Conservation (phyloP, 2,888 invertebrate species). For the Kryphioiulus occultus region DNA sequence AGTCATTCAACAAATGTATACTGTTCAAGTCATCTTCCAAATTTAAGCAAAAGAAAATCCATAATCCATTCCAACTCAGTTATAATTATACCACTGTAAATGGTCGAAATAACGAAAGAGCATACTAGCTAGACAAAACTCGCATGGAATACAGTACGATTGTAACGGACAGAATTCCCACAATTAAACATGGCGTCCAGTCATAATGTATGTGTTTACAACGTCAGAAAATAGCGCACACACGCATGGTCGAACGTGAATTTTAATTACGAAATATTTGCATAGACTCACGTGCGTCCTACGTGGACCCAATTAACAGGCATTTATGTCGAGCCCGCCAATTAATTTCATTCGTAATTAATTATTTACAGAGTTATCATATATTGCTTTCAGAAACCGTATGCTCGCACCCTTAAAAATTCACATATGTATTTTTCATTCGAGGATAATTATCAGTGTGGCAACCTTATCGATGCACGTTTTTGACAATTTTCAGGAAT, state of each 20-base stretch:
- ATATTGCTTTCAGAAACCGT: slow-evolving; percentile 14
- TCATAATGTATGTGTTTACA: background rate
- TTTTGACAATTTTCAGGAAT: background rate
- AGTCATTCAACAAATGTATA: background rate
- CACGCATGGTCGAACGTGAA: background rate
- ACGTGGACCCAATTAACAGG: slow-evolving; percentile 17
- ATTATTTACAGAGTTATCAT: background rate
- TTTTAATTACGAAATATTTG: slow-evolving; percentile 27
- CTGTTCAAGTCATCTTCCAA: background rate
- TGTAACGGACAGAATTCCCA: background rate
- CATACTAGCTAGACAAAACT: background rate
- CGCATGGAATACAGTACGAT: background rate
- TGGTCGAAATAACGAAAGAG: background rate
- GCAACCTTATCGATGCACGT: background rate
- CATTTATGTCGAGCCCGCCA: background rate
- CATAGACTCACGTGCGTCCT: background rate
- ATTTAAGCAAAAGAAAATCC: too few species aligned
- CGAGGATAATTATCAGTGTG: background rate
- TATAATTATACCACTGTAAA: background rate
- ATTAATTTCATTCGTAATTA: slow-evolving; percentile 36
- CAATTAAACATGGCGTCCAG: background rate
- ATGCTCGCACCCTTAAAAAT: background rate
- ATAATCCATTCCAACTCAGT: background rate
- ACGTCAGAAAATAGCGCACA: background rate
- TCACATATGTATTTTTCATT: slow-evolving; percentile 5